Evolutionary conservation across 2,797 vertebrate species (phyloP), one percentile per base, ranked within the genome.

Genomic region (Bovichtus variegatus): DNA sequence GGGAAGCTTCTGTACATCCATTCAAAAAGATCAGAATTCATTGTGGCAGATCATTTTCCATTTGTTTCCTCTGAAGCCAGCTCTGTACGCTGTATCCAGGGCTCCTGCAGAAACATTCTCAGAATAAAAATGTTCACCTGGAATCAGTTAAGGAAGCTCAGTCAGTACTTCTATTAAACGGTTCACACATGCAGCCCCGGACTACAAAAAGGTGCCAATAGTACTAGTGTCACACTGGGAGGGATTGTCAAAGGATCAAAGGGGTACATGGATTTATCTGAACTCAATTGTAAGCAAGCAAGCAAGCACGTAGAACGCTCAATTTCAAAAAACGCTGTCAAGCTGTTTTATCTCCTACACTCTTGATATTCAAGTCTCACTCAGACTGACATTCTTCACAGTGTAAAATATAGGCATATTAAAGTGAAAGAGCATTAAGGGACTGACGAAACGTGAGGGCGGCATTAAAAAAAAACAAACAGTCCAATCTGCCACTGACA

Each of bases 361-460:
- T 59, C 54, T 41, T 38, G 63, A 76, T 61, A 61, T 87, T 80
- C 63, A 81, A 74, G 69, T 81, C 51, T 88, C 70, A 50, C 51
- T 64, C 74, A 41, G 25, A 76, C 53, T 60, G 40, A 9, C 63
- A 43, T 68, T 82, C 57, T 82, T 88, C 89, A 91, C 88, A 87
- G 89, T 91, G 88, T 90, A 81, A 74, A 85, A 80, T 74, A 74
- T 53, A 82, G 76, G 69, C 75, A 69, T 85, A 73, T 74, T 63
- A 66, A 82, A 83, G 75, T 86, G 79, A 86, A 80, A 74, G 67
- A 51, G 43, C 43, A 75, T 86, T 13, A 27, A 54, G 21, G 60
- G 67, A 76, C 53, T 50, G 57, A 81, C 29, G 29, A 70, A 68
- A 80, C 1, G 21, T 6, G 68, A 81, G 47, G 64, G 82, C 51